Percentiles rank a stretch among this genome's conserved stretches.
Evolutionary conservation across 2,888 invertebrate species (phyloP).

Genomic region (Gasteruption jaculator): DNA sequence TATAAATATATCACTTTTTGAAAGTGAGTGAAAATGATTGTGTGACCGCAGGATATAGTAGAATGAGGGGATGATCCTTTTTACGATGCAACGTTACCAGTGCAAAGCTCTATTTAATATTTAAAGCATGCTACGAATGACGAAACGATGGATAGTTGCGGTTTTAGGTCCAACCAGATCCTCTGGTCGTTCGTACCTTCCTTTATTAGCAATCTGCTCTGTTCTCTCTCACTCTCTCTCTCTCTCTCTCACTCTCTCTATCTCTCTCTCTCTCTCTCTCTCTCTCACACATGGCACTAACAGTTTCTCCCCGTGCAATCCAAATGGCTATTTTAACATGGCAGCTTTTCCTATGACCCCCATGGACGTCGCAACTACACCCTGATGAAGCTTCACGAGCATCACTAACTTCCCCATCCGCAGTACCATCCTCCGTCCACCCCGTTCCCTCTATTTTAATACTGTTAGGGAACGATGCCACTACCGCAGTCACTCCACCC

Average conservation of each 20-base stretch:
- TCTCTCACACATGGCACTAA: too few relatives aligned
- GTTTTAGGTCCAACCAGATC: conserved; percentile 30
- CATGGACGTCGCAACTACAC: too few relatives aligned
- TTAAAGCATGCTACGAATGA: conserved; percentile 46
- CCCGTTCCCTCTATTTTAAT: too few relatives aligned
- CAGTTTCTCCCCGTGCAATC: too few relatives aligned
- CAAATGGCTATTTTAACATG: not conserved
- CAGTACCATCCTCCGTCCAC: too few relatives aligned
- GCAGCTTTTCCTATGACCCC: conserved; percentile 7
- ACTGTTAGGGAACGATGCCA: too few relatives aligned
- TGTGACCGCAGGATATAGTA: too few relatives aligned
- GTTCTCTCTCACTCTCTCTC: conserved; percentile 13
- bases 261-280: not conserved
- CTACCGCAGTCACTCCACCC: too few relatives aligned
- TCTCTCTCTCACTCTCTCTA: conserved; percentile 5
- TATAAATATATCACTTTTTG: too few relatives aligned
- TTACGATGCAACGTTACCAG: conserved; percentile 39
- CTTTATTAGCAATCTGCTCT: conserved; percentile 34
- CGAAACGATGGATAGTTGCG: conserved; percentile 47
- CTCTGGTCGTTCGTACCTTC: conserved; percentile 24
- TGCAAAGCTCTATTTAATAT: conserved; percentile 48
- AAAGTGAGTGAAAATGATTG: too few relatives aligned
- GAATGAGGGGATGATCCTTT: conserved; percentile 39
- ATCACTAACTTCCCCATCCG: too few relatives aligned
- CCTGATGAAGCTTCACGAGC: too few relatives aligned